These are phyloP conservation scores for Hydractinia echinata DNA, from an alignment of 30 jellyfish, hydroid and myxozoan species.

Conservation along the genomic window DNA sequence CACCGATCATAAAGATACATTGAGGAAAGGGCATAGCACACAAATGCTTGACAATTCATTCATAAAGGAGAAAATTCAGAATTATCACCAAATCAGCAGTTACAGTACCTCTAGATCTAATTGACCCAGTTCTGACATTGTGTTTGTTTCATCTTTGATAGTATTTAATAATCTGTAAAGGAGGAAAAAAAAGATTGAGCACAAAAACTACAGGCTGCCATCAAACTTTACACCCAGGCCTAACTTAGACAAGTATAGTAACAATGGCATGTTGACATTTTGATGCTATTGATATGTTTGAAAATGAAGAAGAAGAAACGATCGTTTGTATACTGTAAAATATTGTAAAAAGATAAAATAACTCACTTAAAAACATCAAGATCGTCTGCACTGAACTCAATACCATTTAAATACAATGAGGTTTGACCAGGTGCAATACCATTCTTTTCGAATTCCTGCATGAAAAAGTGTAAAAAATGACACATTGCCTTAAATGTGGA, in stretches of 20 bases:
- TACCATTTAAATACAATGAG: slow-evolving; percentile 68
- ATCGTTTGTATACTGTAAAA: too few species aligned
- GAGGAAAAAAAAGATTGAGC: too few species aligned
- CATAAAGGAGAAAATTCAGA: too few species aligned
- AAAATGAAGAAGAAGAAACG: too few species aligned
- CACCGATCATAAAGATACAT: neutral
- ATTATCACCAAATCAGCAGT: neutral
- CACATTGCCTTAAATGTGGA: too few species aligned
- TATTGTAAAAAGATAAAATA: neutral
- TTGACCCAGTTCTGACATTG: slow-evolving; percentile 14
- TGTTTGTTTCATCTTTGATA: slow-evolving; percentile 30
- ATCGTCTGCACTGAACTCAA: slow-evolving; percentile 48
- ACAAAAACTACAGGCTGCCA: too few species aligned
- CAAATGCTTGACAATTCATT: too few species aligned
- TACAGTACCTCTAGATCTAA: slow-evolving; percentile 36
- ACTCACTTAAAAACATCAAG: slow-evolving; percentile 71
- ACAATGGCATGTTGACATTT: too few species aligned
- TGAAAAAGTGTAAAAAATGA: neutral
- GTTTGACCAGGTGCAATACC: slow-evolving; percentile 75
- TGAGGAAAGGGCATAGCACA: too few species aligned
- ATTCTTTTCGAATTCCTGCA: slow-evolving; percentile 58
- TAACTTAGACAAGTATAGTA: too few species aligned
- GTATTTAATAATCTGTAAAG: slow-evolving; percentile 10
- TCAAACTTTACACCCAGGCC: too few species aligned
- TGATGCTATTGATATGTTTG: too few species aligned